Evolutionary conservation across 2,888 invertebrate species (phyloP).

Genomic region (Apotomis betuletana): DNA sequence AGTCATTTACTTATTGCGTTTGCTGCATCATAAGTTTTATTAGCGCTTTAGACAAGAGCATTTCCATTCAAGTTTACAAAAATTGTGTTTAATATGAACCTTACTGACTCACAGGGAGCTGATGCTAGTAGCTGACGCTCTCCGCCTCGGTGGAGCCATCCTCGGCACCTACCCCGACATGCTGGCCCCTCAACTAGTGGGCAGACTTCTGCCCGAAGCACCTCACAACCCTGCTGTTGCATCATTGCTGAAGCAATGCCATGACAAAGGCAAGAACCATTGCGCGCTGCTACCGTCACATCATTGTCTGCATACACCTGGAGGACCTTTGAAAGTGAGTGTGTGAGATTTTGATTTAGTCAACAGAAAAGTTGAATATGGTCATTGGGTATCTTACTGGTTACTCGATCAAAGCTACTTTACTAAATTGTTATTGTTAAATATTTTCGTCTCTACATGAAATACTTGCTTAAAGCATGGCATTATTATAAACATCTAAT

Average conservation of each 20-base stretch:
- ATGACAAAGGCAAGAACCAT: conserved; percentile 93
- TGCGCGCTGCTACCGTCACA: conserved; percentile 96
- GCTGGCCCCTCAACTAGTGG: conserved; percentile 97
- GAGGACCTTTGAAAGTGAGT: conserved; percentile 95
- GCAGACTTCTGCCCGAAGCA: conserved; percentile 94
- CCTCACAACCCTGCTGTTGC: conserved; percentile 89
- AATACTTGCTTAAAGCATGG: no score
- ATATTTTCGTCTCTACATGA: no score
- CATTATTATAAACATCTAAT: no score
- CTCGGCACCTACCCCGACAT: conserved; percentile 96
- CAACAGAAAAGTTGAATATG: no score
- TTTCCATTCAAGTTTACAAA: no score
- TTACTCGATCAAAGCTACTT: no score
- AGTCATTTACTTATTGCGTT: no score
- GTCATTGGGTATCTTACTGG: no score
- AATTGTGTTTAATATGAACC: neutral
- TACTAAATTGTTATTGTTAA: no score
- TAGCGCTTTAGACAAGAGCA: no score
- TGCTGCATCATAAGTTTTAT: no score
- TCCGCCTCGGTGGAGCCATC: conserved; percentile 97
- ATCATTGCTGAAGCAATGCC: conserved; percentile 94
- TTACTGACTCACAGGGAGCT: conserved; percentile 85
- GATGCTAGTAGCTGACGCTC: conserved; percentile 95
- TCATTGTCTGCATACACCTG: conserved; percentile 99
- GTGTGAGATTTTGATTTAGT: neutral